Evolutionary conservation across 2,113 vertebrate species (phyloP).

Genomic region (Corythoichthys intestinalis): DNA sequence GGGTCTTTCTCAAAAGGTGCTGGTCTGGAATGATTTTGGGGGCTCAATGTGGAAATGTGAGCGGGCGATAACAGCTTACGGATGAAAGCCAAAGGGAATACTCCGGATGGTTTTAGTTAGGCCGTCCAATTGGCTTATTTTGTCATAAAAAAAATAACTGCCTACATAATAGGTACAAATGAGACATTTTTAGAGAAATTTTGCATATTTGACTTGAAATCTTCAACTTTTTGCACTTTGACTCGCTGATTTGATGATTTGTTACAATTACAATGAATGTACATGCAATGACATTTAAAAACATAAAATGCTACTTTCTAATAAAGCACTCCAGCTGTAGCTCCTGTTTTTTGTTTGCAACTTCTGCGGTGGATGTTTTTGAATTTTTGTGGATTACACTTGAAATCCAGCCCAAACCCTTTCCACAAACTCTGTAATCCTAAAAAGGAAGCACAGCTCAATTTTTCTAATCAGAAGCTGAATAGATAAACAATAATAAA

Average conservation of each 20-base stretch:
- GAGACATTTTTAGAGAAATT: slow-evolving; percentile 34
- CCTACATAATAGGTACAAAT: slow-evolving; percentile 36
- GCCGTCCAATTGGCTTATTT: slow-evolving; percentile 22
- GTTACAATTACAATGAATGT: background rate
- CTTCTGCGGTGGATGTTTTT: slow-evolving; percentile 56
- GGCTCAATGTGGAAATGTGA: slow-evolving; percentile 48
- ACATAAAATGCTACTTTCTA: slow-evolving; percentile 38
- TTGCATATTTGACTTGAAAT: slow-evolving; percentile 36
- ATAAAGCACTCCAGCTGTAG: slow-evolving; percentile 55
- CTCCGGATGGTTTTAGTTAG: slow-evolving; percentile 29
- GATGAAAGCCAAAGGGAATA: slow-evolving; percentile 38
- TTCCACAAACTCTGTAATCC: slow-evolving; percentile 63
- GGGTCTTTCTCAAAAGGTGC: slow-evolving; percentile 29
- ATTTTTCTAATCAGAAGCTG: slow-evolving; percentile 39
- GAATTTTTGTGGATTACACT: slow-evolving; percentile 61
- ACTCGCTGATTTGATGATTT: background rate
- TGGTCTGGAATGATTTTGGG: slow-evolving; percentile 30
- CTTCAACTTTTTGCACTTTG: background rate
- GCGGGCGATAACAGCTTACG: slow-evolving; percentile 31
- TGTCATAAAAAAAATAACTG: slow-evolving; percentile 33
- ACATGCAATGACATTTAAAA: background rate
- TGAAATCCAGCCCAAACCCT: slow-evolving; percentile 48
- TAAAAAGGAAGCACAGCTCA: slow-evolving; percentile 38
- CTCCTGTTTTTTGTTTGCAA: slow-evolving; percentile 25
- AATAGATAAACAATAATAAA: slow-evolving; percentile 71